A percentile compares a stretch with the other conserved stretches of the same genome.
Conservation (phyloP, 2,888 invertebrate genomes). For the Strigamia maritima region DNA sequence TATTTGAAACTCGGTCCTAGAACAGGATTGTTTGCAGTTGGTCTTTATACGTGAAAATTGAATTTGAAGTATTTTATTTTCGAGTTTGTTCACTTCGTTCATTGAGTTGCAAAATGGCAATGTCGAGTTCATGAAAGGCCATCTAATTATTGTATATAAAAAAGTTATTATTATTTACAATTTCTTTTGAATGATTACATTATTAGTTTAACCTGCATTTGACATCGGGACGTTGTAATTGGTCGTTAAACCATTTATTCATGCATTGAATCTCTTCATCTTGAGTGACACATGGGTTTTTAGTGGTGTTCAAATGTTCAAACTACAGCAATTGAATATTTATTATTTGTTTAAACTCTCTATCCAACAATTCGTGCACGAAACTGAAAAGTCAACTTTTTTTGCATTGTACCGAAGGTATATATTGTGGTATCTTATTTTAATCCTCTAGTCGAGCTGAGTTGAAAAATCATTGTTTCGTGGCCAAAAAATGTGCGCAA, state of each 20-base stretch:
- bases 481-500: too few species aligned
- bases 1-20: neutral
- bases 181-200: too few species aligned
- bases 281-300: neutral
- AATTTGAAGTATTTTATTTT: neutral
- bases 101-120: neutral
- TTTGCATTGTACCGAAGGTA: too few species aligned
- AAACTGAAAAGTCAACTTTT: too few species aligned
- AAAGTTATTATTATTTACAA: too few species aligned
- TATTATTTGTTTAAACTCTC: too few species aligned
- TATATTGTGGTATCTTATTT: too few species aligned
- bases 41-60: neutral
- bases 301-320: neutral
- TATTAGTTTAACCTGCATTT: neutral
- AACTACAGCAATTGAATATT: neutral
- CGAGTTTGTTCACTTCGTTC: neutral
- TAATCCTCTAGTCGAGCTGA: too few species aligned
- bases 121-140: neutral
- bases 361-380: too few species aligned
- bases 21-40: neutral
- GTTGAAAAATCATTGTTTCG: too few species aligned
- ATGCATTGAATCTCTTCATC: neutral
- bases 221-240: neutral
- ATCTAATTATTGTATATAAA: neutral
- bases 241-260: neutral